Evolutionary conservation across 2,888 invertebrate species (phyloP).

Genomic region (Pammene fasciana): DNA sequence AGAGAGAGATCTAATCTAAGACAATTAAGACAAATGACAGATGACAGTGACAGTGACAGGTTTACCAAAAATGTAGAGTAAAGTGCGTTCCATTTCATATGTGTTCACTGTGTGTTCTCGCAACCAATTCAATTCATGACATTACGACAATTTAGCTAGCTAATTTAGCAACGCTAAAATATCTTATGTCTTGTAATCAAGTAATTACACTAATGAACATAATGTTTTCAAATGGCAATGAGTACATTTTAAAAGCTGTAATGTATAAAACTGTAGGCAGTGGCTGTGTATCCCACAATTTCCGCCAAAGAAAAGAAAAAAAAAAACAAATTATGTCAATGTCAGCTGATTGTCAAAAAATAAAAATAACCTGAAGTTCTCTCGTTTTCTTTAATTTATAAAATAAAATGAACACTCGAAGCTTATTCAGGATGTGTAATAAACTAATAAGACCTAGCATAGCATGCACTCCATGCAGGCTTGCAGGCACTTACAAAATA

Average conservation of each 20-base stretch:
- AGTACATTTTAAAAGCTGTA: too few relatives aligned
- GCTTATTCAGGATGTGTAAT: constrained; percentile 60
- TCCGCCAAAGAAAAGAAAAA: neutral
- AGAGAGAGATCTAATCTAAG: neutral
- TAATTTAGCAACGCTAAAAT: too few relatives aligned
- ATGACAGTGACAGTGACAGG: neutral
- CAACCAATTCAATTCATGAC: too few relatives aligned
- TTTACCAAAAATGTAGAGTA: neutral
- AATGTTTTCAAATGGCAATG: too few relatives aligned
- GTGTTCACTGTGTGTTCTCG: neutral
- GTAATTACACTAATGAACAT: too few relatives aligned
- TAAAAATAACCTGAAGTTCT: neutral
- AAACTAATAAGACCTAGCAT: constrained; percentile 55
- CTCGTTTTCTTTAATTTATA: neutral
- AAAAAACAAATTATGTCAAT: neutral
- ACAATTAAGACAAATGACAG: neutral
- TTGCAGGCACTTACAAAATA: constrained; percentile 62
- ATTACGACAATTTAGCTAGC: too few relatives aligned
- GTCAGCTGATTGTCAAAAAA: constrained; percentile 40
- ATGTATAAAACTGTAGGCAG: too few relatives aligned
- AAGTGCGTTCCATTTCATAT: constrained; percentile 1
- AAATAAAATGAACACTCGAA: constrained; percentile 61
- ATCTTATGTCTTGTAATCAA: too few relatives aligned
- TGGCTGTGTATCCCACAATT: neutral
- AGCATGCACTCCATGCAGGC: constrained; percentile 49